These are phyloP conservation scores for Myotis myotis DNA, from an alignment of 2,797 vertebrate species.

Conservation along the genomic window DNA sequence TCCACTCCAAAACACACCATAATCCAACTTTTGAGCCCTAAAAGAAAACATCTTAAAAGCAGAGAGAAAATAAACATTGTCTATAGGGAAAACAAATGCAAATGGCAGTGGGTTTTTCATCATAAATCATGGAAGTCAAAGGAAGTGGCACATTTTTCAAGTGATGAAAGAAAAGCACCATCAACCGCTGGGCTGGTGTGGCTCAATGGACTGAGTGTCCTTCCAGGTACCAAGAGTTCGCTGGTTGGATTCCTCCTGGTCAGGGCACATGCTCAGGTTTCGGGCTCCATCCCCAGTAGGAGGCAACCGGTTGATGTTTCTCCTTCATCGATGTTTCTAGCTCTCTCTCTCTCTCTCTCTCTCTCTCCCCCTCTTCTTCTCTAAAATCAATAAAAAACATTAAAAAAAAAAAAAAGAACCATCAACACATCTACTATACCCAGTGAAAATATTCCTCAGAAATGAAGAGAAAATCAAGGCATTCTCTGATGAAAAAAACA, in stretches of 20 bases:
- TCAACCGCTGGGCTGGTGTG: neutral
- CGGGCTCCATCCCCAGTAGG: no score
- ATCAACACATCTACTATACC: neutral
- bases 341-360: neutral
- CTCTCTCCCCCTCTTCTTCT: no score
- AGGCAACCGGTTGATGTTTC: no score
- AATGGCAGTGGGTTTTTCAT: neutral
- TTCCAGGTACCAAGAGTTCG: no score
- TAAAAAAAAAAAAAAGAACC: no score
- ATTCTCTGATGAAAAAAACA: neutral
- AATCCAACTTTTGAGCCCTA: neutral
- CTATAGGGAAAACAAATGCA: neutral
- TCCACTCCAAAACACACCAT: neutral
- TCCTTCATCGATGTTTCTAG: no score
- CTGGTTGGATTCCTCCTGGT: no score
- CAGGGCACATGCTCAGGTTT: no score
- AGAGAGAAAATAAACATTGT: neutral
- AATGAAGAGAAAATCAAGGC: neutral
- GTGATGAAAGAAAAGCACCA: neutral
- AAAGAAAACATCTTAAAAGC: neutral
- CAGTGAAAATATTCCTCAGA: neutral
- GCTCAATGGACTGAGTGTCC: no score
- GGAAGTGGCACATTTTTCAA: neutral
- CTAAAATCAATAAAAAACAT: no score
- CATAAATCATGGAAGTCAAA: neutral